phyloP scores from a whole-genome alignment of 1,140 invertebrate species.

The Seison nebaliae region DNA sequence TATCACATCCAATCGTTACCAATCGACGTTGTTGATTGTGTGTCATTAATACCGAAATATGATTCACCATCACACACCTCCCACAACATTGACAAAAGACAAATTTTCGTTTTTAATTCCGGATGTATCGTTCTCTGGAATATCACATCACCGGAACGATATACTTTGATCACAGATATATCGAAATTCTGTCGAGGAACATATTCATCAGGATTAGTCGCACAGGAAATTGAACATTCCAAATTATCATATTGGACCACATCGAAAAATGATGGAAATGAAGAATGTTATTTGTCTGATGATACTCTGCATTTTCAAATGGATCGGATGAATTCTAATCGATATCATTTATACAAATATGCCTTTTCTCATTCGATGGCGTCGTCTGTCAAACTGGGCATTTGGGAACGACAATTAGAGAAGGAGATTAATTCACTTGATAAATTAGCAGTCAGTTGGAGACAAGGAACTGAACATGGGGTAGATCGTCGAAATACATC shows the following conservation, averaged over 20 bases:
- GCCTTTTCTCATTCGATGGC: conserved; percentile 64
- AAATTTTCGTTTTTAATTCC: conserved; percentile 34
- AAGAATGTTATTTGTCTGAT: too few relatives aligned
- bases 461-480: conserved; percentile 38
- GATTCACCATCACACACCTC: not conserved
- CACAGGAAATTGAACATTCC: too few relatives aligned
- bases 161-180: not conserved
- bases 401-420: conserved; percentile 10
- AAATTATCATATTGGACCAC: too few relatives aligned
- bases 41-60: not conserved
- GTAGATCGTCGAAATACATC: conserved; percentile 45
- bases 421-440: conserved; percentile 6
- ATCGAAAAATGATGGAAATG: too few relatives aligned
- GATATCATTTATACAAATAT: conserved; percentile 46
- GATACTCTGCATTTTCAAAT: too few relatives aligned
- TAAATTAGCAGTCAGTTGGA: conserved; percentile 36
- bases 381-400: conserved; percentile 34
- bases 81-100: not conserved
- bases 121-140: conserved; percentile 76
- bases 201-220: too few relatives aligned
- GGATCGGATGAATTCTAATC: too few relatives aligned
- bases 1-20: too few relatives aligned
- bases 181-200: too few relatives aligned
- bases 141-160: conserved; percentile 45
- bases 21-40: not conserved